Evolutionary conservation across 2,113 vertebrate genomes (phyloP).

Genomic region (Oenanthe melanoleuca): DNA sequence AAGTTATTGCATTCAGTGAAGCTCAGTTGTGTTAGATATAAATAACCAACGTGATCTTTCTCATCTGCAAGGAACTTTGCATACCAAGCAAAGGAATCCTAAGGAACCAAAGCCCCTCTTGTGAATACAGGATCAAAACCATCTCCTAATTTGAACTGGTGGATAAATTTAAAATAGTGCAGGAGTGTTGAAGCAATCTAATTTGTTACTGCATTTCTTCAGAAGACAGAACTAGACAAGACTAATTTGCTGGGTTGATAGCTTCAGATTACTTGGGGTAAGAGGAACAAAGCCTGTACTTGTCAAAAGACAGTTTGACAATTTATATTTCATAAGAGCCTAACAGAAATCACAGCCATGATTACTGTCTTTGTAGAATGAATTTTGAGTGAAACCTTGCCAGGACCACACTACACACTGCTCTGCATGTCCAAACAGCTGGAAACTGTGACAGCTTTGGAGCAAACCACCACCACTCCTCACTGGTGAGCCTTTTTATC

Average conservation of each 20-base stretch:
- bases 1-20: neutral
- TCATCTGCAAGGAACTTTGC: neutral
- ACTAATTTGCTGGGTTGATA: conserved; percentile 43
- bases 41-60: neutral
- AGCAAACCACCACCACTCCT: neutral
- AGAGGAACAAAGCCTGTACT: neutral
- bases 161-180: conserved; percentile 5
- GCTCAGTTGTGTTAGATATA: neutral
- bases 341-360: neutral
- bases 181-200: conserved; percentile 25
- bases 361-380: neutral
- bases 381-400: neutral
- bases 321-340: neutral
- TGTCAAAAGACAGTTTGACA: neutral
- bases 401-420: neutral
- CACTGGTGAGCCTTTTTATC: neutral
- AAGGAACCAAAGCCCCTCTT: neutral
- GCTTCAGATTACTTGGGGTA: conserved; percentile 33
- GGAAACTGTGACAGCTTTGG: neutral
- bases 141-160: neutral
- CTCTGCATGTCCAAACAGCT: neutral
- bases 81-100: neutral
- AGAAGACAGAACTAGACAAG: conserved; percentile 32
- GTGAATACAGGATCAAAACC: neutral
- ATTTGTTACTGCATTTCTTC: conserved; percentile 34